Evolutionary conservation across 1,140 invertebrate species (phyloP).

Genomic region (Araneus ventricosus): DNA sequence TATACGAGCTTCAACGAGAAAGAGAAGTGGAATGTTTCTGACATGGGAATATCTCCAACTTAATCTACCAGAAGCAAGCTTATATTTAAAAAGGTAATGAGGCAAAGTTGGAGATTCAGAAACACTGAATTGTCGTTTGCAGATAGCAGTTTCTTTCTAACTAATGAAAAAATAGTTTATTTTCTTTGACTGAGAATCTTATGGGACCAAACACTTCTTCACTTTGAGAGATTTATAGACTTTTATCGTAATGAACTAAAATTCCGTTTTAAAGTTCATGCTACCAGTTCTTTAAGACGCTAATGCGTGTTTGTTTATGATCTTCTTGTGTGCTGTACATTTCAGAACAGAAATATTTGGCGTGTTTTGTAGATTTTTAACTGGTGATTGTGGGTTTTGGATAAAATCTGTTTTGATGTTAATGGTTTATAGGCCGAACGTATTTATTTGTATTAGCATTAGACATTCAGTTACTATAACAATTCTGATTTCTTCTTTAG

Average conservation of each 20-base stretch:
- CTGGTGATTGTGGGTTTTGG: no score
- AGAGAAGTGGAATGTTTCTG: slow-evolving; percentile 35
- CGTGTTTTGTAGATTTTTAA: no score
- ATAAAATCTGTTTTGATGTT: no score
- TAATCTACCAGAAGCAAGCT: slow-evolving; percentile 58
- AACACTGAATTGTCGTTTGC: slow-evolving; percentile 10
- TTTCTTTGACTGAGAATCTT: background rate
- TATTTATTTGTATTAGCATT: no score
- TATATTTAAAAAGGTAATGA: slow-evolving; percentile 56
- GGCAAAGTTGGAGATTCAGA: slow-evolving; percentile 31
- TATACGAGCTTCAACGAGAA: slow-evolving; percentile 13
- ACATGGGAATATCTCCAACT: slow-evolving; percentile 65
- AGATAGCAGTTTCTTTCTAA: slow-evolving; percentile 10
- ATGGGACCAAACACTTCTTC: background rate
- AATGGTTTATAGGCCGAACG: no score
- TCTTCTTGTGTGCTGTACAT: no score
- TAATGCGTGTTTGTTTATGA: background rate
- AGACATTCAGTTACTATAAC: no score
- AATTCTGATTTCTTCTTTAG: no score
- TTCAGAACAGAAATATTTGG: no score
- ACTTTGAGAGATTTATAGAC: background rate
- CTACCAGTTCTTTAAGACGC: background rate
- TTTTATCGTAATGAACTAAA: background rate
- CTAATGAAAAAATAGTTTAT: slow-evolving; percentile 31
- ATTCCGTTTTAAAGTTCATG: background rate